phyloP scores from a whole-genome alignment of 2,888 invertebrate genomes.

The Syritta pipiens region DNA sequence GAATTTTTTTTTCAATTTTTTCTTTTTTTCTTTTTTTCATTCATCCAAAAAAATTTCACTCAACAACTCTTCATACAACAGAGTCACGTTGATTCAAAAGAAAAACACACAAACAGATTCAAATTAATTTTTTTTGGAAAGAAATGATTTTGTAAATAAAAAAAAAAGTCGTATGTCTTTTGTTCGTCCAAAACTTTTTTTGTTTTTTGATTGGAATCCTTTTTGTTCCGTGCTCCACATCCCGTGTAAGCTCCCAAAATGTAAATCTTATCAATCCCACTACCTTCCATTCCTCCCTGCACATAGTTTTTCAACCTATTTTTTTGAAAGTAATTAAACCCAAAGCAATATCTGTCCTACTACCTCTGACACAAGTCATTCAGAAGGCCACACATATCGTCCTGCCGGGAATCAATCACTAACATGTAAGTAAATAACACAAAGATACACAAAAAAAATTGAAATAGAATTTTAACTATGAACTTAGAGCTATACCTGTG shows the following conservation, averaged over 20 bases:
- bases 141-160: slow-evolving; percentile 28
- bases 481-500: too few relatives aligned
- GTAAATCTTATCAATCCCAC: too few relatives aligned
- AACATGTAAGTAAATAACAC: slow-evolving; percentile 65
- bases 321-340: slow-evolving; percentile 23
- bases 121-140: neutral
- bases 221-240: too few relatives aligned
- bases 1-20: neutral
- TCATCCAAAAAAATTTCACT: neutral
- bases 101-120: neutral
- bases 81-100: slow-evolving; percentile 16
- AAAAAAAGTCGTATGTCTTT: slow-evolving; percentile 16
- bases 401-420: slow-evolving; percentile 59
- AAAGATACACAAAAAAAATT: slow-evolving; percentile 70
- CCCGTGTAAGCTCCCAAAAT: too few relatives aligned
- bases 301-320: slow-evolving; percentile 38
- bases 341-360: slow-evolving; percentile 25
- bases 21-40: neutral
- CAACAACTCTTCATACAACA: slow-evolving; percentile 32
- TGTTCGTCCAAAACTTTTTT: neutral
- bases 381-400: slow-evolving; percentile 62
- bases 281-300: neutral
- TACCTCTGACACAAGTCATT: slow-evolving; percentile 63
- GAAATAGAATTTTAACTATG: slow-evolving; percentile 25
- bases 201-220: slow-evolving; percentile 33